Conservation (phyloP, 2,888 invertebrate species). For the Dilophus febrilis region DNA sequence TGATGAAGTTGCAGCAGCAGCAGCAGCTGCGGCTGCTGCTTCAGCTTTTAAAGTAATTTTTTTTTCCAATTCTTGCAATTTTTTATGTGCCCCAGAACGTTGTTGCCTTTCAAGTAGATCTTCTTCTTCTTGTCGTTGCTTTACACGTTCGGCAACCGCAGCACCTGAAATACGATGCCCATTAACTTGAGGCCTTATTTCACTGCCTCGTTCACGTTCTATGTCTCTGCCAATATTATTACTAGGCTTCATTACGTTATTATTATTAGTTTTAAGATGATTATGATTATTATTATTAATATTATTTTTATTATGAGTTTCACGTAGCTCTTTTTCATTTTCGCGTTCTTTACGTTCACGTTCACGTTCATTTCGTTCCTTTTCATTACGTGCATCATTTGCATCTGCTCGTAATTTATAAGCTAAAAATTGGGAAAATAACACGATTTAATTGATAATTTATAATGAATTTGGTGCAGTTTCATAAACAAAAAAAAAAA, state of each 20-base stretch:
- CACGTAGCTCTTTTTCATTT: conserved; percentile 24
- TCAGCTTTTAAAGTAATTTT: conserved; percentile 40
- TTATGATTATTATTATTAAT: too few relatives aligned
- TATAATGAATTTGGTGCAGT: too few relatives aligned
- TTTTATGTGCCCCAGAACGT: conserved; percentile 41
- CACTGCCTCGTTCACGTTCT: conserved; percentile 17
- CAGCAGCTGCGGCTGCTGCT: conserved; percentile 21
- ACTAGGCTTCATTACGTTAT: conserved; percentile 6
- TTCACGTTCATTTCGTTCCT: conserved; percentile 10
- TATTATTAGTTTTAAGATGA: conserved; percentile 3
- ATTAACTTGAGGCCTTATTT: conserved; percentile 30
- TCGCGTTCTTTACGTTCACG: conserved; percentile 15
- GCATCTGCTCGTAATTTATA: conserved; percentile 8
- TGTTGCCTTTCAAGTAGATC: conserved; percentile 57
- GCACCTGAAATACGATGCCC: conserved; percentile 51
- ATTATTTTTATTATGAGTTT: conserved; percentile 10
- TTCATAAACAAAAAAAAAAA: too few relatives aligned
- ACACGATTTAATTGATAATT: conserved; percentile 6
- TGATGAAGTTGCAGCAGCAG: conserved; percentile 20
- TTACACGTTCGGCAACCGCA: conserved; percentile 64
- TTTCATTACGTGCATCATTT: conserved; percentile 12
- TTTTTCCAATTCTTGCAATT: conserved; percentile 49
- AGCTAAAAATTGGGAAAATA: background rate
- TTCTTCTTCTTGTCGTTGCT: conserved; percentile 74
- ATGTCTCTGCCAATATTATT: conserved; percentile 9